Evolutionary conservation across 2,113 vertebrate species (phyloP), one percentile per base, ranked within the genome.

Genomic region (Microtus oregoni): DNA sequence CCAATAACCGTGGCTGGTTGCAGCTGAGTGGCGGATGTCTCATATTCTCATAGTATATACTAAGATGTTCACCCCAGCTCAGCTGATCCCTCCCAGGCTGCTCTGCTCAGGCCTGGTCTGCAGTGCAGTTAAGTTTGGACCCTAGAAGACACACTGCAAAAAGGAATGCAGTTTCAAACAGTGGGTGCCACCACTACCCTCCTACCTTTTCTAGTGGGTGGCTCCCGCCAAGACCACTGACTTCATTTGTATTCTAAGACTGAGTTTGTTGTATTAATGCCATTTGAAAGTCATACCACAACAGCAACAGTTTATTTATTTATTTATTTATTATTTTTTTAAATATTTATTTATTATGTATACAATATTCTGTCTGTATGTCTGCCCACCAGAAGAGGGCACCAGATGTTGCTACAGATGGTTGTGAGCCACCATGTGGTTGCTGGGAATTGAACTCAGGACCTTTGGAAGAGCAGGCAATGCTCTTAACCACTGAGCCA

Each of bases 241-340:
- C 17, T 95, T 83, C 77, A 91, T 86, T 90, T 81, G 67, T 95
- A 89, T 77, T 93, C 58, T 72, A 68, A 92, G 8, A n/a, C 30
- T 19, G 67, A 85, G 79, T n/a, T 20, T 55, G 35, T 63, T 63
- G 35, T 70, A 88, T 38, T 61, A 79, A 73, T 12, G 58, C 26
- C 47, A 28, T 89, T 96, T 89, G 35, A 90, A 90, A 95, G 88
- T 68, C 88, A 78, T 86, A 17, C 47, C 67, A 82, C 86, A 90
- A 82, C 1, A 50, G 65, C 52, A 95, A 91, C 30, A 47, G 9
- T 85, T 47, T 52, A 12, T 75, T 75, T 47, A 41, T 86, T 68
- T 32, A 47, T 85, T 47, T 52, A 12, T 75, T 75, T 47, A 67
- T 47, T 52, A 12, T 75, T 75, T 47, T 63, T 86, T 68, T 32